Conservation (phyloP, 2,113 vertebrate genomes). For the Pseudonaja textilis region DNA sequence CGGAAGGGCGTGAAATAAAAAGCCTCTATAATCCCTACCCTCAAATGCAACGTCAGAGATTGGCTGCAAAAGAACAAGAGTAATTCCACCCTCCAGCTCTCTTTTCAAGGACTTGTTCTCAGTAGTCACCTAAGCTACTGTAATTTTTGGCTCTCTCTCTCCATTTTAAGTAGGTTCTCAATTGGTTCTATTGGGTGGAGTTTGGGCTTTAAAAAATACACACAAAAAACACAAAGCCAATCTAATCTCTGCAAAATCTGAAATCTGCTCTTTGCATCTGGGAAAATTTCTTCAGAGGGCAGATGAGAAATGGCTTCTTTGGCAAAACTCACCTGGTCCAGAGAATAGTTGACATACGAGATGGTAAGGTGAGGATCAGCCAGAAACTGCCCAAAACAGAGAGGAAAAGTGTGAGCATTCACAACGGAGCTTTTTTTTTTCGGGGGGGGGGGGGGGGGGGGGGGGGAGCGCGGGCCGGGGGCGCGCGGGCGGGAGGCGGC, state of each 20-base stretch:
- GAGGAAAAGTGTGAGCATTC: constrained; percentile 17
- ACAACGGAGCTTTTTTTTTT: neutral
- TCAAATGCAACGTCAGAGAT: neutral
- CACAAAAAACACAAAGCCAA: neutral
- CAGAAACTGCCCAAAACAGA: constrained; percentile 81
- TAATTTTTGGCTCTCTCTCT: neutral
- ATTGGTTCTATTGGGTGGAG: neutral
- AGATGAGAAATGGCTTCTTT: neutral
- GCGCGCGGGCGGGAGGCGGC: no score
- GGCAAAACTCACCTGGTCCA: constrained; percentile 85
- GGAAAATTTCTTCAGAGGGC: neutral
- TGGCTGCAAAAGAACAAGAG: neutral
- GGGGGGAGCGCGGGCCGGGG: no score
- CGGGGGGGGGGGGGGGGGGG: rapidly evolving
- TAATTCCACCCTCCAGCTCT: neutral
- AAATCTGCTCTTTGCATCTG: neutral
- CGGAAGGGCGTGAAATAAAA: neutral
- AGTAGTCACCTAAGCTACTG: neutral
- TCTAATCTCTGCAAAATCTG: neutral
- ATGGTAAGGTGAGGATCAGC: constrained; percentile 94
- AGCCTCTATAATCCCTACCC: neutral
- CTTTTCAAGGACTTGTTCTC: neutral
- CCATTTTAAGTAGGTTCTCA: neutral
- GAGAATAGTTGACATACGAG: constrained; percentile 93
- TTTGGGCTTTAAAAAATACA: neutral